Conservation (phyloP, 2,888 invertebrate genomes). For the Agelastica alni region DNA sequence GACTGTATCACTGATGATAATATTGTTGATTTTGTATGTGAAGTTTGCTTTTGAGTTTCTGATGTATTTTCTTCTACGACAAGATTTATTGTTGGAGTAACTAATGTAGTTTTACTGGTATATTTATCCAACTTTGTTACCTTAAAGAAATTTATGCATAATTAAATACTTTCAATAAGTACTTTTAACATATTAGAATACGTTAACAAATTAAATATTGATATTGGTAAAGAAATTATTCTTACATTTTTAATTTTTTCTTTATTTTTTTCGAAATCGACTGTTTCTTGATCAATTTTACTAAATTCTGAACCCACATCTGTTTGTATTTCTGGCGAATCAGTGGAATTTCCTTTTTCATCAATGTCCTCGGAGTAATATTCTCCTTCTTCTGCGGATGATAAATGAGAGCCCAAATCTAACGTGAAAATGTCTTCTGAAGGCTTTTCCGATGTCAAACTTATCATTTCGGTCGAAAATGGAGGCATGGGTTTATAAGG, state of each 20-base stretch:
- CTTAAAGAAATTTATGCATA: slow-evolving; percentile 1
- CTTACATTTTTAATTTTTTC: slow-evolving; percentile 49
- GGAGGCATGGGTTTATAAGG: slow-evolving; percentile 67
- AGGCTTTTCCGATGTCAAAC: slow-evolving; percentile 52
- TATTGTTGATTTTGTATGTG: not conserved
- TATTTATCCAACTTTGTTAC: slow-evolving; percentile 49
- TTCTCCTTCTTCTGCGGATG: slow-evolving; percentile 38
- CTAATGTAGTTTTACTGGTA: slow-evolving; percentile 37
- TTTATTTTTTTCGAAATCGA: slow-evolving; percentile 53
- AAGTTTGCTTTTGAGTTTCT: not conserved
- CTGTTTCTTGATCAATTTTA: slow-evolving; percentile 43
- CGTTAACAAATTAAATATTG: not conserved
- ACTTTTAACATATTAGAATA: too few relatives aligned
- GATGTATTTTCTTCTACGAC: slow-evolving; percentile 17
- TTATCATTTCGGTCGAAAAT: slow-evolving; percentile 54
- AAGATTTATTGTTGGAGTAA: slow-evolving; percentile 40
- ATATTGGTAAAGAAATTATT: not conserved
- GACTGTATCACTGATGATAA: not conserved
- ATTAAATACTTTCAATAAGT: too few relatives aligned
- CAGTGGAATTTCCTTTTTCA: slow-evolving; percentile 47
- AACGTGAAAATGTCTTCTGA: slow-evolving; percentile 52
- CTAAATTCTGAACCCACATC: slow-evolving; percentile 34
- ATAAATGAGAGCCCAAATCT: slow-evolving; percentile 50
- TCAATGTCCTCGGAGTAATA: slow-evolving; percentile 38
- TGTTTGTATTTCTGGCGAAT: slow-evolving; percentile 41